Conservation (phyloP, 1,140 invertebrate species). For the Pachyrhynchus sulphureomaculatus region DNA sequence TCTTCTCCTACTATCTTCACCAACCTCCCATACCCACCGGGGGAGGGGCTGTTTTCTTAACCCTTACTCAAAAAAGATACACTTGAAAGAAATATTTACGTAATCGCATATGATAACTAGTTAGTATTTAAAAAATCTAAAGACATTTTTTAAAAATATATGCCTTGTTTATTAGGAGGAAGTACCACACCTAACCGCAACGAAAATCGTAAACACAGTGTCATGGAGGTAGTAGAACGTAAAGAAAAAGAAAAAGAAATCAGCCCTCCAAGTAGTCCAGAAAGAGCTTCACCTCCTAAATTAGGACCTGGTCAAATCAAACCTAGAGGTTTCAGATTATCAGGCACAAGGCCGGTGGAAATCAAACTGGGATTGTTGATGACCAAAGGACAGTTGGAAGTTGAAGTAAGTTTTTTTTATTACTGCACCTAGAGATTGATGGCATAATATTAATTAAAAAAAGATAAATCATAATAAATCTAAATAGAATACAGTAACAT, state of each 20-base stretch:
- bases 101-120: too few relatives aligned
- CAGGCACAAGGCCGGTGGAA: conserved; percentile 71
- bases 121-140: too few relatives aligned
- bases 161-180: conserved; percentile 29
- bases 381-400: conserved; percentile 88
- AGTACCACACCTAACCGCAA: conserved; percentile 36
- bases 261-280: conserved; percentile 55
- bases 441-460: not conserved
- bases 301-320: conserved; percentile 77
- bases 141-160: too few relatives aligned
- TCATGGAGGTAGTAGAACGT: conserved; percentile 45
- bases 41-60: too few relatives aligned
- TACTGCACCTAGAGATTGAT: not conserved
- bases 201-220: conserved; percentile 44
- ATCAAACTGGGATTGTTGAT: conserved; percentile 85
- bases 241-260: conserved; percentile 47
- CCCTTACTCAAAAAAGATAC: too few relatives aligned
- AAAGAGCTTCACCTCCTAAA: conserved; percentile 48
- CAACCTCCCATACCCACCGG: too few relatives aligned
- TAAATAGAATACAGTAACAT: too few relatives aligned
- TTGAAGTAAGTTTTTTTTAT: conserved; percentile 66
- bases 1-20: too few relatives aligned
- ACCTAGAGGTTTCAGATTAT: conserved; percentile 68
- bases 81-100: too few relatives aligned
- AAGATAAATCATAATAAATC: not conserved